Conservation (phyloP, 2,113 vertebrate species). For the Puffinus mauretanicus region DNA sequence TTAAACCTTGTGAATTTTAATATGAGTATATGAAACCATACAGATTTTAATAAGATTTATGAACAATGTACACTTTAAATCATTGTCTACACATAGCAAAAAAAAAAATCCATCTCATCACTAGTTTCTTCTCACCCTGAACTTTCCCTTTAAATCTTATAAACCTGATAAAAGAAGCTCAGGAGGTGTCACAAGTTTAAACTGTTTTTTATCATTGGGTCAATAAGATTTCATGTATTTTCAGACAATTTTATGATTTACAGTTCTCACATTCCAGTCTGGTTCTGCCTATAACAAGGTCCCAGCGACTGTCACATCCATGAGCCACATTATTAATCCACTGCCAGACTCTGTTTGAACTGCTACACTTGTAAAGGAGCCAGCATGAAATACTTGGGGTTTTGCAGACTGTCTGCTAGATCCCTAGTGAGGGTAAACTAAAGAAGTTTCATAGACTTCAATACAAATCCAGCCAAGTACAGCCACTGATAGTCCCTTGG, state of each 20-base stretch:
- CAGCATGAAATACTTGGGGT: not conserved
- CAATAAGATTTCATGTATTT: conserved; percentile 16
- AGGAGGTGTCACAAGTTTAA: not conserved
- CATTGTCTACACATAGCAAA: not conserved
- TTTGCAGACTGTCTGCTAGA: not conserved
- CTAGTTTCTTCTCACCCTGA: conserved; percentile 10
- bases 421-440: not conserved
- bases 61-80: not conserved
- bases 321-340: conserved; percentile 53
- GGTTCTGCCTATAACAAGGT: conserved; percentile 24
- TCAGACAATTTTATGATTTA: conserved; percentile 38
- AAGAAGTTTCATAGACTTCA: not conserved
- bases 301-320: not conserved
- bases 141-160: conserved; percentile 45
- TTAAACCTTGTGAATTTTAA: conserved; percentile 26
- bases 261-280: conserved; percentile 49
- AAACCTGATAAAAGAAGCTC: conserved; percentile 20
- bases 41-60: conserved; percentile 26
- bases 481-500: not conserved
- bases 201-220: not conserved
- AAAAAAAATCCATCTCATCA: not conserved
- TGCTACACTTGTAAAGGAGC: conserved; percentile 3
- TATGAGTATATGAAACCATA: not conserved
- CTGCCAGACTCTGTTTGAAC: conserved; percentile 35
- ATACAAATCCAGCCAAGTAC: not conserved